Percentiles rank a stretch among this genome's conserved stretches.
Conservation (phyloP, 2,888 invertebrate genomes). For the Drosophila macrothrix region DNA sequence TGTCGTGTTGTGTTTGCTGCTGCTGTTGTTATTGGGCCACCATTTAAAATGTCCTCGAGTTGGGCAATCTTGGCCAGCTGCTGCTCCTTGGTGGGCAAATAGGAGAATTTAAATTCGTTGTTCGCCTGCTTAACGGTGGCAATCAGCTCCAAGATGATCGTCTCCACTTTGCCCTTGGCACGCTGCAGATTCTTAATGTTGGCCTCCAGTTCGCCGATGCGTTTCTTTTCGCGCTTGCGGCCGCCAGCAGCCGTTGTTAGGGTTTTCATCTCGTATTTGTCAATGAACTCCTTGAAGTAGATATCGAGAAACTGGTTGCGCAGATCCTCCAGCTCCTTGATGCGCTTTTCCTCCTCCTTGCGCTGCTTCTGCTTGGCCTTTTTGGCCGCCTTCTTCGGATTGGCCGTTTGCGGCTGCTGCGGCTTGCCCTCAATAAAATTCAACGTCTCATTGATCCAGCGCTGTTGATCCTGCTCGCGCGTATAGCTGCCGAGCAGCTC, state of each 20-base stretch:
- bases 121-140: conserved; percentile 83
- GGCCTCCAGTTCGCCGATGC: conserved; percentile 82
- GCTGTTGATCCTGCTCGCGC: conserved; percentile 81
- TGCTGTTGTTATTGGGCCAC: conserved; percentile 19
- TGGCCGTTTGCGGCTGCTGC: conserved; percentile 80
- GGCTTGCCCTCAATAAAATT: conserved; percentile 83
- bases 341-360: conserved; percentile 84
- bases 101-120: conserved; percentile 83
- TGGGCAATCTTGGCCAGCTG: conserved; percentile 80
- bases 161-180: conserved; percentile 84
- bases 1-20: conserved; percentile 10
- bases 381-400: conserved; percentile 85
- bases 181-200: conserved; percentile 84
- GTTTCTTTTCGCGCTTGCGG: conserved; percentile 84
- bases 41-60: conserved; percentile 60
- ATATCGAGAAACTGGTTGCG: conserved; percentile 84
- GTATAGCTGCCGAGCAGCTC: conserved; percentile 81
- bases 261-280: conserved; percentile 82
- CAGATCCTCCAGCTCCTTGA: conserved; percentile 82
- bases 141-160: conserved; percentile 83
- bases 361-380: conserved; percentile 85
- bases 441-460: conserved; percentile 84
- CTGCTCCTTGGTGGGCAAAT: conserved; percentile 85
- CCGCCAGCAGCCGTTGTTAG: conserved; percentile 73
- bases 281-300: conserved; percentile 84